A percentile compares a stretch with the other conserved stretches of the same genome.
These are phyloP conservation scores for Hippocampus guttulatus DNA, from an alignment of 2,113 vertebrate species.

Conservation along the genomic window DNA sequence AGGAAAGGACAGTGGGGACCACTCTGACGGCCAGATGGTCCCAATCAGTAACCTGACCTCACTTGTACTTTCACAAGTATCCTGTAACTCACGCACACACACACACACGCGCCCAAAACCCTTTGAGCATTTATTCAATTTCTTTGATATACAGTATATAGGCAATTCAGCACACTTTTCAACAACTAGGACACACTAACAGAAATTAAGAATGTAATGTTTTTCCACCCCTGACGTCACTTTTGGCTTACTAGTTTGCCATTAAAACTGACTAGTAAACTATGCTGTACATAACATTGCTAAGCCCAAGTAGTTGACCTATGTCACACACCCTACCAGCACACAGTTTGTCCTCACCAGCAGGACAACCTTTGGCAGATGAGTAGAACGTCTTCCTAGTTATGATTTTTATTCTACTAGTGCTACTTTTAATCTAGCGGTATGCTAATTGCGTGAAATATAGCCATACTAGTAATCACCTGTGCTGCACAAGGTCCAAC, in stretches of 20 bases:
- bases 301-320: no score
- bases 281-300: no score
- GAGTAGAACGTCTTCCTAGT: no score
- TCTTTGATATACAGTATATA: neutral
- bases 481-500: no score
- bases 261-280: neutral
- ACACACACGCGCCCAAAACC: neutral
- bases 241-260: neutral
- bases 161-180: no score
- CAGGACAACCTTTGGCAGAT: no score
- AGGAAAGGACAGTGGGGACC: conserved; percentile 12
- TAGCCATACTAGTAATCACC: no score
- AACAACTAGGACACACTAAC: neutral
- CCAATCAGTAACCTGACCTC: conserved; percentile 68
- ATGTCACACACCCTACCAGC: no score
- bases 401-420: no score
- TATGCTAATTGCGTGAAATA: no score
- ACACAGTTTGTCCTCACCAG: no score
- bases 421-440: no score
- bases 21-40: conserved; percentile 64
- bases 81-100: conserved; percentile 7
- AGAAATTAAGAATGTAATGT: neutral
- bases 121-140: neutral
- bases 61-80: conserved; percentile 46
- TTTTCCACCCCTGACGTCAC: neutral